A percentile compares a stretch with the other conserved stretches of the same genome.
Evolutionary conservation across 35 echinoderm and acorn worm species (phyloP).

Genomic region (Lytechinus pictus): DNA sequence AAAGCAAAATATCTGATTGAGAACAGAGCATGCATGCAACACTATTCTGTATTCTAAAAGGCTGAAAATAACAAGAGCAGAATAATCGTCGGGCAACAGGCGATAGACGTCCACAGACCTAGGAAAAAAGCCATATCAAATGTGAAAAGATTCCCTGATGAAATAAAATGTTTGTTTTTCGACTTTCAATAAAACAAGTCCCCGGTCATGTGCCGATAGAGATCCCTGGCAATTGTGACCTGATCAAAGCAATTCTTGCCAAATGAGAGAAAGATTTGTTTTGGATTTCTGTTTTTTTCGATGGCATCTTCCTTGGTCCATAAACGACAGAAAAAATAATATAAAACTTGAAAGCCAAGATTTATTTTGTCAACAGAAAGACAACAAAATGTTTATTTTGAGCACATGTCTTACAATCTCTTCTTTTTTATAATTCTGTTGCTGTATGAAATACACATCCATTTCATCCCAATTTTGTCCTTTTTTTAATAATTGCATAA

Average conservation of each 20-base stretch:
- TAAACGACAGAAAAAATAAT: not conserved
- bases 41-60: too few relatives aligned
- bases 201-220: not conserved
- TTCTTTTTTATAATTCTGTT: too few relatives aligned
- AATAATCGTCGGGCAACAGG: too few relatives aligned
- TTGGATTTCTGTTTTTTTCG: not conserved
- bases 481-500: too few relatives aligned
- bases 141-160: not conserved
- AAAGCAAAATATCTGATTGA: too few relatives aligned
- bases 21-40: too few relatives aligned
- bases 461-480: too few relatives aligned
- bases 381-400: not conserved
- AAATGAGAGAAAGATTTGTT: not conserved
- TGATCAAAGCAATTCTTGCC: not conserved
- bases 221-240: not conserved
- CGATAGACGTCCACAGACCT: too few relatives aligned
- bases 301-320: not conserved
- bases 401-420: too few relatives aligned
- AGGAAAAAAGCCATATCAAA: not conserved
- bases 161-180: not conserved
- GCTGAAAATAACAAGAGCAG: too few relatives aligned
- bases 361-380: not conserved
- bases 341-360: not conserved
- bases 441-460: too few relatives aligned
- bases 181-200: not conserved